phyloP scores from a whole-genome alignment of 2,113 vertebrate genomes.

The Ia io region DNA sequence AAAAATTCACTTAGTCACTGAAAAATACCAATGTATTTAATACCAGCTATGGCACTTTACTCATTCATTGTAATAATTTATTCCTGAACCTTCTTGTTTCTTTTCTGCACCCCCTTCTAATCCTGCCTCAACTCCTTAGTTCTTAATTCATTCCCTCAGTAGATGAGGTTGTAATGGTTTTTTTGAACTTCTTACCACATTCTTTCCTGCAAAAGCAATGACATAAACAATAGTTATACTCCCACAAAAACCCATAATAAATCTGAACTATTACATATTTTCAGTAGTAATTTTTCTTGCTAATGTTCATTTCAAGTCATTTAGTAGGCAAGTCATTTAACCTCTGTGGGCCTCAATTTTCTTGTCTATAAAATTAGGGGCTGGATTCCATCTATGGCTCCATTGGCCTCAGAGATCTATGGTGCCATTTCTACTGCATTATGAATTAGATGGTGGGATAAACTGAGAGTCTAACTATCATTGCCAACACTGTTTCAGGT shows the following conservation, averaged over 20 bases:
- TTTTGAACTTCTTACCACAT: neutral
- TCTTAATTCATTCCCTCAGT: neutral
- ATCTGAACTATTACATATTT: constrained; percentile 43
- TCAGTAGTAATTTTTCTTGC: constrained; percentile 19
- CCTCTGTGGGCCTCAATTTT: constrained; percentile 49
- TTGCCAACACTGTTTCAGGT: neutral
- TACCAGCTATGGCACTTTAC: neutral
- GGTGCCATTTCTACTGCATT: neutral
- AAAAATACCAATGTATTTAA: neutral
- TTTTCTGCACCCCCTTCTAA: neutral
- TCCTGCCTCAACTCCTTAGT: neutral
- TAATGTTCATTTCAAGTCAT: constrained; percentile 36
- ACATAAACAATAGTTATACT: constrained; percentile 1
- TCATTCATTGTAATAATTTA: neutral
- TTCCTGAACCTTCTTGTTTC: neutral
- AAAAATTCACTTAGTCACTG: neutral
- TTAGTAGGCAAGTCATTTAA: constrained; percentile 47
- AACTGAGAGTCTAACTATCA: neutral
- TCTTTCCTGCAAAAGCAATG: neutral
- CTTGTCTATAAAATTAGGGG: constrained; percentile 40
- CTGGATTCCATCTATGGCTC: neutral
- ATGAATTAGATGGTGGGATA: neutral
- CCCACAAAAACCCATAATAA: constrained; percentile 1
- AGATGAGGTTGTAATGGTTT: neutral
- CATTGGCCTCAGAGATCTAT: neutral